These are phyloP conservation scores for Tanytarsus gracilentus DNA, from an alignment of 2,888 invertebrate genomes.

Conservation along the genomic window DNA sequence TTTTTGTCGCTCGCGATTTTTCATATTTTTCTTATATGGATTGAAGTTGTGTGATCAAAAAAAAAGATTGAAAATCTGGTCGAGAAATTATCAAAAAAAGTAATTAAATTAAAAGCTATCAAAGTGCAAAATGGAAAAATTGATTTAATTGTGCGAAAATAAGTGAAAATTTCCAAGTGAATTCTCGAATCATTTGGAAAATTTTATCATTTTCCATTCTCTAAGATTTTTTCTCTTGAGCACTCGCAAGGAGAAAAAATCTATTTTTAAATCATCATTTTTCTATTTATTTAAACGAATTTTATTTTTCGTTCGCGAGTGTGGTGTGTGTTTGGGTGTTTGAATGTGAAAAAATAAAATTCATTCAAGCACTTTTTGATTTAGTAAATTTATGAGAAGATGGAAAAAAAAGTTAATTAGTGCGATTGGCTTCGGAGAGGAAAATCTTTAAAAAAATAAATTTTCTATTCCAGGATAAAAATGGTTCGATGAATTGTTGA, in stretches of 20 bases:
- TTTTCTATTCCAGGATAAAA: constrained; percentile 13
- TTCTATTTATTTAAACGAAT: constrained; percentile 25
- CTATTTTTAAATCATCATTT: constrained; percentile 26
- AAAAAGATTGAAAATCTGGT: no score
- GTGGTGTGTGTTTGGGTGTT: constrained; percentile 24
- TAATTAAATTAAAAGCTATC: constrained; percentile 5
- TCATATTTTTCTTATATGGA: constrained; percentile 25
- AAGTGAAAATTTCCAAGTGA: not conserved
- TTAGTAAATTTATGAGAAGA: not conserved
- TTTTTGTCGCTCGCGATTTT: not conserved
- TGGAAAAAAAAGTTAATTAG: not conserved
- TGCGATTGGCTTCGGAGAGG: not conserved
- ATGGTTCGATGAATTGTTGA: constrained; percentile 8
- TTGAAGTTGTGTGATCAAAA: not conserved
- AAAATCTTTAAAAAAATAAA: not conserved
- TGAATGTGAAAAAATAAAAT: constrained; percentile 19
- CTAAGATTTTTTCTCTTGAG: constrained; percentile 1
- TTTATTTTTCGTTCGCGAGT: constrained; percentile 13
- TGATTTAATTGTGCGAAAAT: constrained; percentile 13
- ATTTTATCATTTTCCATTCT: constrained; percentile 27
- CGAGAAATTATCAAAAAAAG: constrained; percentile 9
- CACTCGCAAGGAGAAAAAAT: constrained; percentile 6
- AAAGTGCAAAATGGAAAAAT: not conserved
- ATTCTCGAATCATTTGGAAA: constrained; percentile 15
- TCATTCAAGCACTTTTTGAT: constrained; percentile 1